phyloP scores from a whole-genome alignment of 2,113 vertebrate genomes.

The Tinamus guttatus region DNA sequence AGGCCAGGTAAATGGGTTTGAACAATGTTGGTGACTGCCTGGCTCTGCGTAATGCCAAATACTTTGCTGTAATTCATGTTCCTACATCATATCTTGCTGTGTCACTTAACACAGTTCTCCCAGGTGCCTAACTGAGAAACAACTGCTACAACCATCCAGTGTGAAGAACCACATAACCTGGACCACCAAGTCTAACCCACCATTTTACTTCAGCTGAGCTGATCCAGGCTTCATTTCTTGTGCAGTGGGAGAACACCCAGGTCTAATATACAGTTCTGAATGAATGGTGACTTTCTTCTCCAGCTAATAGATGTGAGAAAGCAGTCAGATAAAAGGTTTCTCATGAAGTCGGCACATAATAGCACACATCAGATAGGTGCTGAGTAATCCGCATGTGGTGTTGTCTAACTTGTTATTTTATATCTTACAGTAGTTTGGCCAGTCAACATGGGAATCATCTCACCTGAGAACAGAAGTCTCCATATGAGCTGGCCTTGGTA shows the following conservation, averaged over 20 bases:
- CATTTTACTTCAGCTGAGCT: too few species aligned
- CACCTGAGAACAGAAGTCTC: background rate
- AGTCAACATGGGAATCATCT: background rate
- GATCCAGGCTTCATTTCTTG: background rate
- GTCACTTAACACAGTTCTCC: background rate
- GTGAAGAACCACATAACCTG: too few species aligned
- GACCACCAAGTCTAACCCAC: too few species aligned
- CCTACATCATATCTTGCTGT: background rate
- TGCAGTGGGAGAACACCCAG: background rate
- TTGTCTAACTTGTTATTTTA: background rate
- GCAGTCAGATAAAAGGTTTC: background rate
- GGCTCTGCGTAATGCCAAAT: background rate
- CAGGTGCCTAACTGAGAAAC: too few species aligned
- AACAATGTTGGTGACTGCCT: background rate
- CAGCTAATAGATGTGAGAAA: background rate
- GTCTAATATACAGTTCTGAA: background rate
- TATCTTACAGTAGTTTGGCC: background rate
- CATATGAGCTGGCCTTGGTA: background rate
- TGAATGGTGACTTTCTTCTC: background rate
- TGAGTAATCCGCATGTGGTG: background rate
- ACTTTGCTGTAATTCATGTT: background rate
- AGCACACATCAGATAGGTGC: background rate
- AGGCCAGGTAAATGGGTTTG: background rate
- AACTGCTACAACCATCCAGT: too few species aligned
- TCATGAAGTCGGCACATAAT: background rate